Evolutionary conservation across 2,797 vertebrate species (phyloP), one percentile per base, ranked within the genome.

Genomic region (Brotula barbata): DNA sequence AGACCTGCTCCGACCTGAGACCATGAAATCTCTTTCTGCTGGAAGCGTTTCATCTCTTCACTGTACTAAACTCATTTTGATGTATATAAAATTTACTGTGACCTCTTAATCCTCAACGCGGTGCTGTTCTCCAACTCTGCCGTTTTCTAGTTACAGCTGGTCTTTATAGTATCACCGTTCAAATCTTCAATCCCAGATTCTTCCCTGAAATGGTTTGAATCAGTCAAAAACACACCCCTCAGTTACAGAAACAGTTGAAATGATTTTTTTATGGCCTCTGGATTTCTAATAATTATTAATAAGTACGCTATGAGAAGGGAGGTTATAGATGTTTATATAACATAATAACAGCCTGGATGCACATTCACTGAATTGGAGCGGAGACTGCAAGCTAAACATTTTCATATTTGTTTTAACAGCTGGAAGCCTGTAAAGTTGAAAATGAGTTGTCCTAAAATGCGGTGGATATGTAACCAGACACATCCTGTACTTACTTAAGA

Each of bases 1-100:
- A 69, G 68, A 76, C 80, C 58, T 71, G 59, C 49, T 69, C 54
- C 70, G 59, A 78, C 48, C 37, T 34, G 49, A 70, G 53, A 71
- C 59, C 63, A 68, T 78, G 68, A 68, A 78, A 57, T 75, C 55
- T 71, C 14, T 58, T 74, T 71, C 51, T 41, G 21, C 58, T 59
- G 20, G 64, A 36, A 65, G 52, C 51, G 41, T 78, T 61, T 74
- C 47, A 50, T 70, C 53, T 58, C 65, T 34, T 6, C 46, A n/a
- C 46, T 70, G 34, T 39, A 64, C 58, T 50, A 37, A 19, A 51
- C 58, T 64, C 36, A 25, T 47, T 62, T 71, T 77, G 58, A 58
- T 61, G 46, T 48, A 54, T 50, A 65, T 40, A 36, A 55, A 57
- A 70, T 68, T 7, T 44, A 45, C 34, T 57, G 12, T 9, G 7